Evolutionary conservation across 92 coral and sea anemone genomes (phyloP).

Genomic region (Heteractis magnifica): DNA sequence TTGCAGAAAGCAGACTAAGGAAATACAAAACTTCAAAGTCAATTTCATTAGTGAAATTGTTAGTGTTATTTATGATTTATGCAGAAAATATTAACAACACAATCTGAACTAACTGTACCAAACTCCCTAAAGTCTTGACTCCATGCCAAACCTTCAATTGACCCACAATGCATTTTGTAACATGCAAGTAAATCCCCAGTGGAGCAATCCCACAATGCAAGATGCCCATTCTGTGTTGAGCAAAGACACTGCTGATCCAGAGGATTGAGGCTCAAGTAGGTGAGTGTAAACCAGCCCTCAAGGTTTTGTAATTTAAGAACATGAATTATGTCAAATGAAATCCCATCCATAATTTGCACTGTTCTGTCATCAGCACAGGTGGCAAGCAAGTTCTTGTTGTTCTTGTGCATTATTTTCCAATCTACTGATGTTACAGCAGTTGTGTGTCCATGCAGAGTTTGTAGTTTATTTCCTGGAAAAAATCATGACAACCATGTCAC

Average conservation of each 20-base stretch:
- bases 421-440: conserved; percentile 89
- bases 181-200: conserved; percentile 68
- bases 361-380: conserved; percentile 92
- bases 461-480: conserved; percentile 56
- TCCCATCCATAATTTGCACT: conserved; percentile 63
- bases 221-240: conserved; percentile 84
- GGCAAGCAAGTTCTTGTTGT: conserved; percentile 55
- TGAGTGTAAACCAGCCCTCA: conserved; percentile 81
- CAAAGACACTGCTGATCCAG: conserved; percentile 68
- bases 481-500: background rate
- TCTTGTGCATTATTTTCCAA: conserved; percentile 68
- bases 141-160: conserved; percentile 82
- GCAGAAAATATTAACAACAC: conserved; percentile 68
- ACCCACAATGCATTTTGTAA: conserved; percentile 80
- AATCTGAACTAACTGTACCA: conserved; percentile 80
- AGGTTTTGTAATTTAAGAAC: conserved; percentile 58
- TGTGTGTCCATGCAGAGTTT: conserved; percentile 77
- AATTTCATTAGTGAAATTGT: no score
- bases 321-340: conserved; percentile 50
- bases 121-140: conserved; percentile 58
- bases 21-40: no score
- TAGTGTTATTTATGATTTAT: background rate
- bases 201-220: conserved; percentile 79
- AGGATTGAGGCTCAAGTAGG: conserved; percentile 80
- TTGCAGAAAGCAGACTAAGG: no score